phyloP scores from a whole-genome alignment of 2,113 vertebrate genomes.

The Poecilia latipinna region DNA sequence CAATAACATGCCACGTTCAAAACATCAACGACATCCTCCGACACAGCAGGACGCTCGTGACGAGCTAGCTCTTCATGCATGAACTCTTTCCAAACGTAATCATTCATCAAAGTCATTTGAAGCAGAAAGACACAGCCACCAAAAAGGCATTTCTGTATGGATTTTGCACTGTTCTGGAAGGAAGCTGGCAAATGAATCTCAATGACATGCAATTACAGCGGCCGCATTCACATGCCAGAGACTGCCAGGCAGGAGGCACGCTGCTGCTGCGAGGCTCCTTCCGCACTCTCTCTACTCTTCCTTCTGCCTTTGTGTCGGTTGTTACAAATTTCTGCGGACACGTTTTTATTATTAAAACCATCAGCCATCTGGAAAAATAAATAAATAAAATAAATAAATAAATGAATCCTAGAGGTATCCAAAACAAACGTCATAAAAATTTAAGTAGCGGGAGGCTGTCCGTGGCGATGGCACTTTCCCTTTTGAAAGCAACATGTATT shows the following conservation, averaged over 20 bases:
- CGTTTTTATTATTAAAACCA: conserved; percentile 1
- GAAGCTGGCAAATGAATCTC: conserved; percentile 68
- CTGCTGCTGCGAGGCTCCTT: conserved; percentile 23
- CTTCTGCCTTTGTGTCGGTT: conserved; percentile 7
- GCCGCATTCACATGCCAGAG: conserved; percentile 54
- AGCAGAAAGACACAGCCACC: conserved; percentile 20
- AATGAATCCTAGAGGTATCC: conserved; percentile 7
- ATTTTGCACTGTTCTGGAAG: conserved; percentile 53
- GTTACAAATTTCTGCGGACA: conserved; percentile 45
- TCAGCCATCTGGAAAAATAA: conserved; percentile 10
- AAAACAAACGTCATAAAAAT: conserved; percentile 31
- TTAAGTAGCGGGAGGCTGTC: conserved; percentile 30
- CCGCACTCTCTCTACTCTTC: conserved; percentile 12
- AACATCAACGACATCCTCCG: conserved; percentile 10
- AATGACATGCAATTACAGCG: conserved; percentile 65
- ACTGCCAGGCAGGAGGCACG: conserved; percentile 32
- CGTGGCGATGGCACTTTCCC: conserved; percentile 41
- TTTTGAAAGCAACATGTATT: conserved; percentile 32
- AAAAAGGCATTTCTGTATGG: conserved; percentile 60
- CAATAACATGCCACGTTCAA: conserved; percentile 6
- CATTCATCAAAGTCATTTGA: conserved; percentile 63
- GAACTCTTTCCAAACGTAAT: conserved; percentile 40
- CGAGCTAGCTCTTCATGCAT: conserved; percentile 21
- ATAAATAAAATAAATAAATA: not conserved
- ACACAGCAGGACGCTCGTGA: not conserved